These are phyloP conservation scores for Dorcus hopei DNA, from an alignment of 2,888 invertebrate genomes.

Conservation along the genomic window DNA sequence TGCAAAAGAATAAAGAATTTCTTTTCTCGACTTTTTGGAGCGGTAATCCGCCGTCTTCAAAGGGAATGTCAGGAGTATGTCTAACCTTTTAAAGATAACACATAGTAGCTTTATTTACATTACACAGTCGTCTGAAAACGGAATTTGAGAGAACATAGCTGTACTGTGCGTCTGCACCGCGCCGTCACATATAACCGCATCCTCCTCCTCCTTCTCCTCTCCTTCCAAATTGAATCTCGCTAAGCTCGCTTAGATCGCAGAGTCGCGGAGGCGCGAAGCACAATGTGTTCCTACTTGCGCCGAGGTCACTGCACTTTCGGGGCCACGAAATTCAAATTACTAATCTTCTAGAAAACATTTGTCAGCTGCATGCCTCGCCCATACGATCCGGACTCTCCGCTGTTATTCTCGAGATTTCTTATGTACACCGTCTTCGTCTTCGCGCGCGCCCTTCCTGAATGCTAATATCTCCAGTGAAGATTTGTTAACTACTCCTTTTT, in stretches of 20 bases:
- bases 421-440: too few relatives aligned
- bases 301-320: slow-evolving; percentile 47
- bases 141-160: slow-evolving; percentile 2
- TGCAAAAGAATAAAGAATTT: too few relatives aligned
- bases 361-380: slow-evolving; percentile 21
- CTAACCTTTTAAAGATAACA: not conserved
- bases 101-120: slow-evolving; percentile 1
- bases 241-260: slow-evolving; percentile 33
- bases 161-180: slow-evolving; percentile 10
- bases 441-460: too few relatives aligned
- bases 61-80: too few relatives aligned
- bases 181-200: slow-evolving; percentile 16
- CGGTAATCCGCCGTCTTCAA: too few relatives aligned
- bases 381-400: not conserved
- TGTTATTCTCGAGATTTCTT: not conserved
- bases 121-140: slow-evolving; percentile 1
- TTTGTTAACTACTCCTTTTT: too few relatives aligned
- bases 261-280: slow-evolving; percentile 43
- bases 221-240: slow-evolving; percentile 31
- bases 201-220: slow-evolving; percentile 17
- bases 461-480: too few relatives aligned
- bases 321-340: slow-evolving; percentile 45
- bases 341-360: slow-evolving; percentile 35
- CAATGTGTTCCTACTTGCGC: slow-evolving; percentile 49
- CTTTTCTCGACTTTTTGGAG: too few relatives aligned